These are phyloP conservation scores for Tachycineta bicolor DNA, from an alignment of 2,113 vertebrate genomes.

Conservation along the genomic window DNA sequence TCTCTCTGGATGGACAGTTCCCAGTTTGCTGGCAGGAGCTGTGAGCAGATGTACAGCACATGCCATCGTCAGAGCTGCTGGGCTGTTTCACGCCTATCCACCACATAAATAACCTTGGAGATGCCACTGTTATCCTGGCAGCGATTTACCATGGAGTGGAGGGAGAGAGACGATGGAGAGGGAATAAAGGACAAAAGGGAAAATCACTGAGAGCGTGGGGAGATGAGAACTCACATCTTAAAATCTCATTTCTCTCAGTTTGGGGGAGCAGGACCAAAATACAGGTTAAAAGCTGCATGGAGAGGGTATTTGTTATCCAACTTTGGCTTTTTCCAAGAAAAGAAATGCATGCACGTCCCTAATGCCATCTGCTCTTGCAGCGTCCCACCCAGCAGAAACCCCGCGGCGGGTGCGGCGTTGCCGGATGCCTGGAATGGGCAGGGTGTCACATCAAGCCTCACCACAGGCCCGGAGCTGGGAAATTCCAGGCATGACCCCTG, in stretches of 20 bases:
- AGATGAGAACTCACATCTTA: not conserved
- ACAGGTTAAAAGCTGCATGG: not conserved
- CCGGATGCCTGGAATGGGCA: not conserved
- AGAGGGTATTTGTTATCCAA: not conserved
- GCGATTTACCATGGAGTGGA: not conserved
- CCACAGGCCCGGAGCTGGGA: not conserved
- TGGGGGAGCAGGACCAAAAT: not conserved
- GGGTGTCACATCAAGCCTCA: not conserved
- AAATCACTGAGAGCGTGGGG: not conserved
- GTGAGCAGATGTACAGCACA: not conserved
- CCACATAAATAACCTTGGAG: not conserved
- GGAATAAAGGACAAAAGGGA: not conserved
- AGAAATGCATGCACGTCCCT: not conserved
- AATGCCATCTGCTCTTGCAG: not conserved
- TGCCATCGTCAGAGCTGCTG: not conserved
- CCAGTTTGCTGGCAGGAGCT: not conserved
- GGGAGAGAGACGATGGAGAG: not conserved
- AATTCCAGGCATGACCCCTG: not conserved
- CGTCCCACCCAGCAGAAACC: not conserved
- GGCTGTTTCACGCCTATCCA: not conserved
- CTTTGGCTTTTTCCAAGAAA: not conserved
- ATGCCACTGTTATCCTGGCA: not conserved
- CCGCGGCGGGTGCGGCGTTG: rapidly evolving
- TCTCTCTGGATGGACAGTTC: not conserved
- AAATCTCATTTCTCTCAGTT: not conserved